Evolutionary conservation across 2,113 vertebrate species (phyloP).

Genomic region (Vulpes lagopus): DNA sequence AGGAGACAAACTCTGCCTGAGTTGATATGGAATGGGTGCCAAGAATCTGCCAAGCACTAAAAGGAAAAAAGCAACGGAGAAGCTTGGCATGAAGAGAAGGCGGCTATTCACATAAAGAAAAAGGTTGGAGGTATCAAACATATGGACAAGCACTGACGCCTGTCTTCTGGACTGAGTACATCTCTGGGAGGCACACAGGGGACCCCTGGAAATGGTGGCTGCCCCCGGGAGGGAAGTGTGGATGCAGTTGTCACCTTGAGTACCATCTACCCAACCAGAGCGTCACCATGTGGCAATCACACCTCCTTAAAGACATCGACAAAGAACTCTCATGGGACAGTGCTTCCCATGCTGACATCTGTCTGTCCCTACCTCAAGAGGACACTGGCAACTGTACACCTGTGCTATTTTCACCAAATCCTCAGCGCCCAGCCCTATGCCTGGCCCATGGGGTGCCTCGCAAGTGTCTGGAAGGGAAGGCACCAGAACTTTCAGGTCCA

Average conservation of each 20-base stretch:
- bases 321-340: not conserved
- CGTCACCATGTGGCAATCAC: not conserved
- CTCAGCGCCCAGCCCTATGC: not conserved
- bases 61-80: not conserved
- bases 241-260: not conserved
- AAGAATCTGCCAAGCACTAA: not conserved
- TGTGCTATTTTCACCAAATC: not conserved
- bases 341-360: not conserved
- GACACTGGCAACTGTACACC: not conserved
- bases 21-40: not conserved
- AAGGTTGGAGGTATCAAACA: fast-evolving
- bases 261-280: fast-evolving
- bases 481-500: not conserved
- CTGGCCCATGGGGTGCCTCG: not conserved
- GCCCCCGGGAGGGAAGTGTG: not conserved
- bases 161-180: fast-evolving
- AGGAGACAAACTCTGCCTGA: fast-evolving
- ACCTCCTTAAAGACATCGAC: not conserved
- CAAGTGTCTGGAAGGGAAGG: not conserved
- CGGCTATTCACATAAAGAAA: not conserved
- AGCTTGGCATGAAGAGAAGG: fast-evolving
- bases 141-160: not conserved
- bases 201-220: fast-evolving
- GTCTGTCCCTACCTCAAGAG: no score
- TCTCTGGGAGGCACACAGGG: not conserved